These are phyloP conservation scores for Osedax frankpressi DNA, from an alignment of 2,888 invertebrate genomes.

Conservation along the genomic window DNA sequence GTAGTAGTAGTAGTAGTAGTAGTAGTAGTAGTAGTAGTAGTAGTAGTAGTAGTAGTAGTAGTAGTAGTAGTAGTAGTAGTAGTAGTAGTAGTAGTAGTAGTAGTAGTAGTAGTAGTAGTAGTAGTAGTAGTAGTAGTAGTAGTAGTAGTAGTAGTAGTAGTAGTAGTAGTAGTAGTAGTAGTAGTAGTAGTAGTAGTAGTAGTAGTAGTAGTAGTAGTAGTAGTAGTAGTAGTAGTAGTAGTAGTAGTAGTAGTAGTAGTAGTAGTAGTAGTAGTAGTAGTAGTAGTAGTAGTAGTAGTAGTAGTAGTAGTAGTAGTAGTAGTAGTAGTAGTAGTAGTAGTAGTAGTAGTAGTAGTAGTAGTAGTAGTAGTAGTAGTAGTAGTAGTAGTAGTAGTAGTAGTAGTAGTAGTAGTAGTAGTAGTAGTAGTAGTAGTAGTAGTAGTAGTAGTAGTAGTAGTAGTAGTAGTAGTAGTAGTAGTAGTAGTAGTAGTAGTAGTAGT, in stretches of 20 bases:
- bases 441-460: too few relatives aligned
- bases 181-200: conserved; percentile 9
- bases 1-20: conserved; percentile 4
- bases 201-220: conserved; percentile 16
- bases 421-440: too few relatives aligned
- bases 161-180: conserved; percentile 13
- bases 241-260: conserved; percentile 5
- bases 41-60: conserved; percentile 12
- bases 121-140: conserved; percentile 17
- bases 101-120: conserved; percentile 17
- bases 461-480: too few relatives aligned
- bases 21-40: conserved; percentile 7
- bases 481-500: too few relatives aligned
- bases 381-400: too few relatives aligned
- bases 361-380: too few relatives aligned
- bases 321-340: too few relatives aligned
- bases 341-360: too few relatives aligned
- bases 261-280: too few relatives aligned
- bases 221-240: conserved; percentile 8
- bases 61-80: conserved; percentile 14
- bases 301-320: too few relatives aligned
- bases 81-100: conserved; percentile 16
- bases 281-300: too few relatives aligned
- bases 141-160: conserved; percentile 17
- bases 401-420: too few relatives aligned